Base-by-base conservation (phyloP, 2,113 vertebrate species). In the Polypterus bichir region DNA sequence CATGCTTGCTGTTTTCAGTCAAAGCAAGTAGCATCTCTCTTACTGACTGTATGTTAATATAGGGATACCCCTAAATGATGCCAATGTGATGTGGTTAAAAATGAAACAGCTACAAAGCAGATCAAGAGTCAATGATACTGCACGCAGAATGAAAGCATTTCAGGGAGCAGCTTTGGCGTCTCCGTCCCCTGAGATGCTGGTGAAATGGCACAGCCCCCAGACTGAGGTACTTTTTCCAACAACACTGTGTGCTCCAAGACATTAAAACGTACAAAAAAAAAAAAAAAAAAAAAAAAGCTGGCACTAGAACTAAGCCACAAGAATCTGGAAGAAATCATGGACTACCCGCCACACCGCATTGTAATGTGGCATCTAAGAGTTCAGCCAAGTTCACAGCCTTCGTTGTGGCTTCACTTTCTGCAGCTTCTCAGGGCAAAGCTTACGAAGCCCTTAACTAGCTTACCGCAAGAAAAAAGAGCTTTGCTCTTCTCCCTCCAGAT, bases 41-140 rank as follows among this genome's bases (percentile, higher is more conserved):
- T 47, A n/a, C 48, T 45, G 9, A n/a, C 54, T 7, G 44, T 54
- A 65, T 65, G 45, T 55, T 60, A 55, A 59, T 59, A 55, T 47
- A 44, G 45, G 4, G 49, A 7, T 9, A 51, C 9, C 9, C 49
- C 9, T 9, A 51, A 51, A 51, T 51, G 49, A 51, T 7, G 49
- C 6, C 6, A 51, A 9, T 7, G 9, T 6, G 9, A 7, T 6
- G 49, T 7, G 6, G 49, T 9, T 7, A 9, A 51, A 7, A 51
- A 51, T 7, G 49, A 51, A 51, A 9, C 6, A 7, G 49, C 6
- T 51, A 51, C 6, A 51, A 51, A 7, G 9, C 6, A 7, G 49
- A 2, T 51, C 6, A 51, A 51, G 6, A 51, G 6, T 51, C 6
- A 51, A 51, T 51, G 6, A 51, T 9, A 51, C 49, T 7, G 6